These are phyloP conservation scores for Noctua pronuba DNA, from an alignment of 2,888 invertebrate genomes.

Conservation along the genomic window DNA sequence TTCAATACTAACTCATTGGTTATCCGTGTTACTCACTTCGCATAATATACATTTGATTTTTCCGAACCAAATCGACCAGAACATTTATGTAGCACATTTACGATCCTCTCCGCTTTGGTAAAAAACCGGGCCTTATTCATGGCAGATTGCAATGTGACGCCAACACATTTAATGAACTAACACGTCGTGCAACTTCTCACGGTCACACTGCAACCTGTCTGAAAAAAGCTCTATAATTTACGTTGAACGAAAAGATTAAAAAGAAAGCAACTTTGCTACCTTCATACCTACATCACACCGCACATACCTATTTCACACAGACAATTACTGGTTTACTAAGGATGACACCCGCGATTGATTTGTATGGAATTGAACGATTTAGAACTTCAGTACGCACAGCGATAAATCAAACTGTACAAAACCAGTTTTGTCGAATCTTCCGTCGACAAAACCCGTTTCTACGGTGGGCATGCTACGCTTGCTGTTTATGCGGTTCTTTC, in stretches of 20 bases:
- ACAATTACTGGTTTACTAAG: slow-evolving; percentile 5
- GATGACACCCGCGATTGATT: slow-evolving; percentile 4
- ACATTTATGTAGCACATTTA: neutral
- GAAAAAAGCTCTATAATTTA: slow-evolving; percentile 26
- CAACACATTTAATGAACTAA: slow-evolving; percentile 13
- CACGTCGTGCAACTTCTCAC: neutral
- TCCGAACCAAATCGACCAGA: neutral
- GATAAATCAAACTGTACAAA: too few species aligned
- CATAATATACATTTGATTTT: neutral
- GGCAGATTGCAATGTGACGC: slow-evolving; percentile 40
- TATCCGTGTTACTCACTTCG: neutral
- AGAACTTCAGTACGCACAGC: neutral
- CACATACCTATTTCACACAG: slow-evolving; percentile 8
- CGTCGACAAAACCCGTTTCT: too few species aligned
- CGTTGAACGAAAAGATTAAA: neutral
- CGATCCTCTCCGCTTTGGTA: neutral
- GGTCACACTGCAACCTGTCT: slow-evolving; percentile 25
- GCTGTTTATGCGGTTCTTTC: too few species aligned
- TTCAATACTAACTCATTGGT: neutral
- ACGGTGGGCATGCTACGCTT: too few species aligned
- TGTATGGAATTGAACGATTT: slow-evolving; percentile 17
- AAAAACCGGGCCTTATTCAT: slow-evolving; percentile 5
- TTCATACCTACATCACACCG: neutral
- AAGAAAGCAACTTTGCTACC: neutral
- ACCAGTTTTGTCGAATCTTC: too few species aligned